These are phyloP conservation scores for Flexamia atlantica DNA, from an alignment of 2,888 invertebrate genomes.

Conservation along the genomic window DNA sequence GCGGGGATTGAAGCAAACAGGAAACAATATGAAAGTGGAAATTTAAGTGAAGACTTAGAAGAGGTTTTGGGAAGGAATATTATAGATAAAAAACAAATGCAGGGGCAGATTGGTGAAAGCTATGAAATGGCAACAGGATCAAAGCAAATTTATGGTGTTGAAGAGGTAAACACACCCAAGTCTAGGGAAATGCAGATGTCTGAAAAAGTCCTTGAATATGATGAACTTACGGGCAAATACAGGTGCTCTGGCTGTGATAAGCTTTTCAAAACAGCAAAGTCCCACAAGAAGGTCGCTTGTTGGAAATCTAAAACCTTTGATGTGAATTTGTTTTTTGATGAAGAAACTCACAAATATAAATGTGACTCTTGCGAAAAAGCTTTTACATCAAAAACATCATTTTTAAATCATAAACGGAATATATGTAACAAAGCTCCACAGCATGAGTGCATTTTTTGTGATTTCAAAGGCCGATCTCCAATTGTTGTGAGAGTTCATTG, in stretches of 20 bases:
- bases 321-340: not conserved
- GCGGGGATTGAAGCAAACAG: not conserved
- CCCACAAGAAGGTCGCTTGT: not conserved
- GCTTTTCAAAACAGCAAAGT: not conserved
- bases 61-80: not conserved
- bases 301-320: not conserved
- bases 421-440: not conserved
- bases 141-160: not conserved
- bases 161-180: not conserved
- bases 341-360: constrained; percentile 26
- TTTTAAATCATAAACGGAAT: not conserved
- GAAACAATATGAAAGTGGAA: not conserved
- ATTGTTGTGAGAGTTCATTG: constrained; percentile 9
- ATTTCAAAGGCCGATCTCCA: constrained; percentile 16
- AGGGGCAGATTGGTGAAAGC: not conserved
- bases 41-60: not conserved
- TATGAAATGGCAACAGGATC: not conserved
- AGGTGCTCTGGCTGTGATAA: constrained; percentile 7
- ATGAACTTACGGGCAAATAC: constrained; percentile 20
- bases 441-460: constrained; percentile 42
- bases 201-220: not conserved
- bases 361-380: not conserved
- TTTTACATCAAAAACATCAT: not conserved
- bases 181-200: not conserved
- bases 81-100: not conserved